Evolutionary conservation across 1,140 invertebrate species (phyloP), one percentile per base, ranked within the genome.

Genomic region (Xylocopa sonorina): DNA sequence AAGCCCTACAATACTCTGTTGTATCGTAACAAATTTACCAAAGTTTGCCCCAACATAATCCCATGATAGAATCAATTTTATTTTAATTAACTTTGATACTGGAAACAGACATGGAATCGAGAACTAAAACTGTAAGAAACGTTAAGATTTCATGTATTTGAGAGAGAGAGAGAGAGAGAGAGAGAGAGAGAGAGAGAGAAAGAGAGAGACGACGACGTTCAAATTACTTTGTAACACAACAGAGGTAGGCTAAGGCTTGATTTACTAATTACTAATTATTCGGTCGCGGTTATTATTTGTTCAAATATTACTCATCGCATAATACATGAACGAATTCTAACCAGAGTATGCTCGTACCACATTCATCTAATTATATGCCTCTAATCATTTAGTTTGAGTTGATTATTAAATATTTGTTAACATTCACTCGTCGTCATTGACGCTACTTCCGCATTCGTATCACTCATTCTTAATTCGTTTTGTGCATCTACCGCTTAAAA

Each of bases 401-500:
- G 4, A 64, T 55, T 14, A 29, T 55, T 46, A 55, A 64, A 46
- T 55, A 16, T 53, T 43, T 78, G 43, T 43, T 2, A 50, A 34
- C 77, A 78, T 64, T 63, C 77, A 53, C 18, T 43, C 69, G 18
- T 57, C 55, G 29, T 46, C 18, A n/a, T n/a, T n/a, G n/a, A 29
- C 38, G 55, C 27, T 48, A 32, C 18, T 34, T 63, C 3, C 58
- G 48, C 68, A 63, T 57, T 63, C 69, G 63, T 53, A 34, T 78
- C 69, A 73, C 32, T 43, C 58, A 46, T n/a, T 34, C 69, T 34
- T 53, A 62, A 62, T 29, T 73, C 27, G 21, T 73, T 78, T 73
- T 63, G 77, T 78, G 69, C 69, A 78, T 73, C 69, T 78, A 78
- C 69, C 38, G 48, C 62, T 80, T 80, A 68, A 71, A 68, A 51